Percentiles rank a stretch among this genome's conserved stretches.
Evolutionary conservation across 2,797 vertebrate genomes (phyloP).

Genomic region (Enteromius thamalakanensis): DNA sequence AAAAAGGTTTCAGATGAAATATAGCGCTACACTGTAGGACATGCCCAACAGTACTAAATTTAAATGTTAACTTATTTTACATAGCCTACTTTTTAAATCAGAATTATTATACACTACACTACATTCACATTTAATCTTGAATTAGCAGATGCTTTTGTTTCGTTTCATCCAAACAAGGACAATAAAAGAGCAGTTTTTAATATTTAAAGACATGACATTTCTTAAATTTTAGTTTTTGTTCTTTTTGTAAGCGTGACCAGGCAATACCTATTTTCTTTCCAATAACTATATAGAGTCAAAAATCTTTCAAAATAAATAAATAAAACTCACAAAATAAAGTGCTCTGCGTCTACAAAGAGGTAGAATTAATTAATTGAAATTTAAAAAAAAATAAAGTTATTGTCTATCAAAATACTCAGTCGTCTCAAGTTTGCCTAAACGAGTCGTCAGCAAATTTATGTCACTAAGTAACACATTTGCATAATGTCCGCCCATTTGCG

Average conservation of each 20-base stretch:
- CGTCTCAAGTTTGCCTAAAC: too few relatives aligned
- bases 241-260: too few relatives aligned
- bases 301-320: too few relatives aligned
- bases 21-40: neutral
- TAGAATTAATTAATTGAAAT: neutral
- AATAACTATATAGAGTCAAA: too few relatives aligned
- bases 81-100: neutral
- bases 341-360: neutral
- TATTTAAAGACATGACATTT: neutral
- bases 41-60: neutral
- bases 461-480: too few relatives aligned
- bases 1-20: neutral
- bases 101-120: neutral
- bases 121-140: neutral
- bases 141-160: neutral
- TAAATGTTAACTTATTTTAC: neutral
- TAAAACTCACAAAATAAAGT: neutral
- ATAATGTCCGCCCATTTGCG: too few relatives aligned
- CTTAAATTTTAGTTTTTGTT: neutral
- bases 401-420: too few relatives aligned
- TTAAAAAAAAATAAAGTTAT: too few relatives aligned
- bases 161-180: neutral
- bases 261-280: too few relatives aligned
- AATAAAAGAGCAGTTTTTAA: neutral
- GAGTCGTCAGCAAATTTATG: too few relatives aligned